Percentiles rank a stretch among this genome's conserved stretches.
phyloP scores from a whole-genome alignment of 2,797 vertebrate genomes.

The Eulemur coronatus region DNA sequence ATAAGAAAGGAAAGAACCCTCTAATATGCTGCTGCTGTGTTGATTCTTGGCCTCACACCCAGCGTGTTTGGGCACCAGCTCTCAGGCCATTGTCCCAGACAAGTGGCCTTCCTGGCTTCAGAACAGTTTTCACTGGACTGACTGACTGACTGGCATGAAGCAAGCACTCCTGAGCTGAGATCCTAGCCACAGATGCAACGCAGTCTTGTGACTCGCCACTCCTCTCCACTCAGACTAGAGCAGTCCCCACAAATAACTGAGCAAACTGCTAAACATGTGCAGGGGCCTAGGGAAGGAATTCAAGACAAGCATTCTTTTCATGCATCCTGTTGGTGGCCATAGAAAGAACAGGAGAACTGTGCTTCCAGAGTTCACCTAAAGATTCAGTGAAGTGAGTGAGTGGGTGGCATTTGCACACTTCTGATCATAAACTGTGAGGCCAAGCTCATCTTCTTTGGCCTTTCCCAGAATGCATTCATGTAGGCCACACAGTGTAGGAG shows the following conservation, averaged over 20 bases:
- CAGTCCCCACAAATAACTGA: neutral
- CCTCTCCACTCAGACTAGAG: neutral
- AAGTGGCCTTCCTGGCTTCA: conserved; percentile 13
- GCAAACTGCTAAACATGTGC: neutral
- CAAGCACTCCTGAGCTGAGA: neutral
- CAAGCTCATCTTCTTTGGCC: neutral
- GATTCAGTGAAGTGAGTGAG: neutral
- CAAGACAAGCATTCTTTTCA: neutral
- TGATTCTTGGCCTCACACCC: neutral
- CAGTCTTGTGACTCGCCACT: neutral
- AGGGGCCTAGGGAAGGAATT: neutral
- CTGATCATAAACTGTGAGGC: neutral
- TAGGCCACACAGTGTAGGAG: neutral
- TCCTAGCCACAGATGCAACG: neutral
- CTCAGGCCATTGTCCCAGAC: neutral
- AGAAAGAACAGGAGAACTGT: neutral
- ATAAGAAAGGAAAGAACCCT: neutral
- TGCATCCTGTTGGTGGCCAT: neutral
- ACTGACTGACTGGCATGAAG: neutral
- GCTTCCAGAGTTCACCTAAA: conserved; percentile 14
- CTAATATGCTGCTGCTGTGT: neutral
- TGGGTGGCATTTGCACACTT: neutral
- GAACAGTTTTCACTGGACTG: neutral
- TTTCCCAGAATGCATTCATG: neutral
- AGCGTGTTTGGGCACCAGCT: neutral